A percentile compares a stretch with the other conserved stretches of the same genome.
Evolutionary conservation across 2,113 vertebrate species (phyloP).

Genomic region (Arizona elegans): DNA sequence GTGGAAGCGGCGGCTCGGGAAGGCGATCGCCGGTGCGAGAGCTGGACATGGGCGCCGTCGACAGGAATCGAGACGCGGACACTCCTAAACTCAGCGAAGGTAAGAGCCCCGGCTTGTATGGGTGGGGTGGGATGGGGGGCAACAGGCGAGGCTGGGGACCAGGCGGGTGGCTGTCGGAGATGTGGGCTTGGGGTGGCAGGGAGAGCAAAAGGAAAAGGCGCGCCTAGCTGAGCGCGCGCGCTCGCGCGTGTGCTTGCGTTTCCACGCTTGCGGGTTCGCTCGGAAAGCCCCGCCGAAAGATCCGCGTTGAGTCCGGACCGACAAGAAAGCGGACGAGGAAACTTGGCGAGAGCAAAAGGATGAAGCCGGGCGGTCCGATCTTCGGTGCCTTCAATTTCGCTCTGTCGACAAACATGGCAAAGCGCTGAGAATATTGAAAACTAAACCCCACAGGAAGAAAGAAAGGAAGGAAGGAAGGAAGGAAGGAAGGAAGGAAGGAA

Average conservation of each 20-base stretch:
- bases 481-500: too few relatives aligned
- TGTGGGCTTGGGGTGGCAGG: background rate
- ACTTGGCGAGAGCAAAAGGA: background rate
- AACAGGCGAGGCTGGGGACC: background rate
- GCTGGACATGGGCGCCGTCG: slow-evolving; percentile 86
- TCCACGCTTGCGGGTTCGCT: background rate
- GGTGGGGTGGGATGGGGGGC: slow-evolving; percentile 1
- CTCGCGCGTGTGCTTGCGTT: background rate
- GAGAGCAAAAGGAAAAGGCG: background rate
- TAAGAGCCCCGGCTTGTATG: slow-evolving; percentile 59
- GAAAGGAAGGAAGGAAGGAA: too few relatives aligned
- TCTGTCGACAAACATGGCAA: too few relatives aligned
- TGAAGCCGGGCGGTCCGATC: background rate
- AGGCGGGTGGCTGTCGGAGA: background rate
- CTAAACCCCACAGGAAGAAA: background rate
- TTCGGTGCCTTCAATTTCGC: background rate
- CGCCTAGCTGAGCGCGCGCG: background rate
- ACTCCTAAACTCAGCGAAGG: slow-evolving; percentile 93
- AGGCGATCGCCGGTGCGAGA: slow-evolving; percentile 85
- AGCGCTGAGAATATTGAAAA: background rate
- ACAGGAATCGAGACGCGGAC: slow-evolving; percentile 82
- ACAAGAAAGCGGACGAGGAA: background rate
- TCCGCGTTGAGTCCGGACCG: background rate
- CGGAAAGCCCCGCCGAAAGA: background rate
- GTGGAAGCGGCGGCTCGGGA: slow-evolving; percentile 59